Evolutionary conservation across 2,797 vertebrate genomes (phyloP).

Genomic region (Melanotaenia pygmaea): DNA sequence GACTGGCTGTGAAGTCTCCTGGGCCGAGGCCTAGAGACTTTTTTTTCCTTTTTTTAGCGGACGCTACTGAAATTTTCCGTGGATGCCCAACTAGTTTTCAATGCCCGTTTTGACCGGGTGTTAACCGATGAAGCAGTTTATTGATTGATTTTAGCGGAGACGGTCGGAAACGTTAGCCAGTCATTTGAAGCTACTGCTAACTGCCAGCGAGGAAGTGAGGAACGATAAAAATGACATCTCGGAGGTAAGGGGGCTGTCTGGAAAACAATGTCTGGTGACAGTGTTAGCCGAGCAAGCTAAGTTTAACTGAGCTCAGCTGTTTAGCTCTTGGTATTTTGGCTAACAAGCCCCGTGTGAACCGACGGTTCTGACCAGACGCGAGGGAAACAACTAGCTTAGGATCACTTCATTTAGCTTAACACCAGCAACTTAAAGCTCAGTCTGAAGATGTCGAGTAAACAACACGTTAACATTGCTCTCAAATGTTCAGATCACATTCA

Average conservation of each 20-base stretch:
- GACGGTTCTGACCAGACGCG: constrained; percentile 23
- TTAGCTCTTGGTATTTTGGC: neutral
- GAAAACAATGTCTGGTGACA: constrained; percentile 55
- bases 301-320: constrained; percentile 31
- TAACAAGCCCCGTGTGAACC: constrained; percentile 1
- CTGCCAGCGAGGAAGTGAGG: constrained; percentile 78
- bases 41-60: constrained; percentile 36
- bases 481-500: neutral
- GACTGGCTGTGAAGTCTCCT: constrained; percentile 77
- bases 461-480: neutral
- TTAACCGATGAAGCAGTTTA: constrained; percentile 75
- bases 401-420: constrained; percentile 33
- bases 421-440: constrained; percentile 52
- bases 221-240: constrained; percentile 84
- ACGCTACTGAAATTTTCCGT: constrained; percentile 33
- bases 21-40: constrained; percentile 79
- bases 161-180: constrained; percentile 64
- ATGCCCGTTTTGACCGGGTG: constrained; percentile 68
- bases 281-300: constrained; percentile 44
- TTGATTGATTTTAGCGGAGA: constrained; percentile 52
- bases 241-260: constrained; percentile 78
- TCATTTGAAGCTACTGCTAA: constrained; percentile 70
- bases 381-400: constrained; percentile 25
- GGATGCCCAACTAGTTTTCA: constrained; percentile 58
- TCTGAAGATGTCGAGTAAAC: constrained; percentile 28